Evolutionary conservation across 2,797 vertebrate species (phyloP), one percentile per base, ranked within the genome.

Genomic region (Enteromius anoplus): DNA sequence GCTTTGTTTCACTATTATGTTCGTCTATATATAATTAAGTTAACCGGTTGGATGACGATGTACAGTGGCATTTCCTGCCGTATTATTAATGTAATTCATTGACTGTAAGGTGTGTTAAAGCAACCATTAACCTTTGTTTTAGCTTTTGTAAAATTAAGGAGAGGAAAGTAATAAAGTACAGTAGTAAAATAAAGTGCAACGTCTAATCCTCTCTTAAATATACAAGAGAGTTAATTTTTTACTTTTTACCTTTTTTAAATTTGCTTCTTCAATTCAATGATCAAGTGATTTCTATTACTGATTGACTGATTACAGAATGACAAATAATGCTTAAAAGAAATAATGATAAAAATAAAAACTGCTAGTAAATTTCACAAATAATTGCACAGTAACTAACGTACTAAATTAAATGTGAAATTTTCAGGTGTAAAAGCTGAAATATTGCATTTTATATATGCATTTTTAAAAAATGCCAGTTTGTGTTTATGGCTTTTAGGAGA

Each of bases 31-130:
- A 19, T 32, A 77, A 12, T 15, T 64, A 34, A n/a, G 40, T 65
- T 49, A 15, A 76, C 3, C 26, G 75, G 60, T 49, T 78, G 26
- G 9, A 45, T 78, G 58, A 49, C 1, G 0, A 1, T 64, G 42
- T 37, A n/a, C 12, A 51, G 9, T 49, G 45, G 17, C 9, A 62
- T 75, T 75, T 75, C 45, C n/a, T 49, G 34, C 15, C 4, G 6
- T 75, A n/a, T 34, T 6, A 65, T 65, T 47, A 78, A 26, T 29
- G 37, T 78, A 58, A 53, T 64, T 51, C 70, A 53, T 62, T 72
- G 17, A 81, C 45, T 3, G 5, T 29, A 23, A 60, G 79, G 80
- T 53, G 71, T 40, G 70, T 15, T 75, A 66, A 53, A 49, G 32
- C 51, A 75, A 75, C 7, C 34, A 34, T 4, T 0, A 70, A 40